These are phyloP conservation scores for Lemur catta DNA, from an alignment of 2,797 vertebrate species.

Conservation along the genomic window DNA sequence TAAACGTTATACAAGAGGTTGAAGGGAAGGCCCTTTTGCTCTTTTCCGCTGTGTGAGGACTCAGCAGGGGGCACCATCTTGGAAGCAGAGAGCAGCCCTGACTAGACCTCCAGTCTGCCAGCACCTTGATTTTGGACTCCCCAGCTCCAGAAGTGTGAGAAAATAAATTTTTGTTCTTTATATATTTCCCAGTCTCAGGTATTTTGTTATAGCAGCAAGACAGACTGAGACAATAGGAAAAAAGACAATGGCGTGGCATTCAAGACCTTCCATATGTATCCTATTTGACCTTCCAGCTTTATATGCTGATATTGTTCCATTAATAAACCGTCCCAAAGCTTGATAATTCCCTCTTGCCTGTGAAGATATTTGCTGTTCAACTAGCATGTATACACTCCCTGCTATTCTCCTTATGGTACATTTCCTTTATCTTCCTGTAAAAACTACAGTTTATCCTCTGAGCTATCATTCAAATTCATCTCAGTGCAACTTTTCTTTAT, in stretches of 20 bases:
- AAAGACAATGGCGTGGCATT: neutral
- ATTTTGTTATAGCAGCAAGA: neutral
- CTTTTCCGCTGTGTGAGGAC: neutral
- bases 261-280: neutral
- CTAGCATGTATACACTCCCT: neutral
- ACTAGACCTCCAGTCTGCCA: accelerated
- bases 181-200: neutral
- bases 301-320: neutral
- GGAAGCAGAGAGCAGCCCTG: neutral
- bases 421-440: neutral
- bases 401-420: neutral
- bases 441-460: neutral
- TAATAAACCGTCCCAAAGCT: neutral
- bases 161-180: neutral
- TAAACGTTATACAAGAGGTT: neutral
- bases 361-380: neutral
- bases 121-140: neutral
- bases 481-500: neutral
- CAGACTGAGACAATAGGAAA: neutral
- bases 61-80: no score
- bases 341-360: neutral
- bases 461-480: neutral
- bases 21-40: neutral
- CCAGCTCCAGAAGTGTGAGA: neutral
- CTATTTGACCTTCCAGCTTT: neutral